phyloP scores from a whole-genome alignment of 2,888 invertebrate species.

The Itoplectis maculator region DNA sequence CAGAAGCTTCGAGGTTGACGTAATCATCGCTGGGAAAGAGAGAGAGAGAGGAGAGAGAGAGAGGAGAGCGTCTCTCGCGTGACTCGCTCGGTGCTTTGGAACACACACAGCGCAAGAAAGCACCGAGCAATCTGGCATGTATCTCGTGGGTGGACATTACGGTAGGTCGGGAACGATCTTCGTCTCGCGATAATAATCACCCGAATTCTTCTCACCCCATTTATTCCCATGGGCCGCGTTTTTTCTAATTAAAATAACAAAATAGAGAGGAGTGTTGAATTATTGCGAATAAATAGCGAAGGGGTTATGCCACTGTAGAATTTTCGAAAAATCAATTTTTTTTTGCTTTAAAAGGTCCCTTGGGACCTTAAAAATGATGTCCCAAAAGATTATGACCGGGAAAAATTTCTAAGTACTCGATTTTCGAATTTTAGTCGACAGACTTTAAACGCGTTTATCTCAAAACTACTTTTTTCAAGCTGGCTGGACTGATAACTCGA shows the following conservation, averaged over 20 bases:
- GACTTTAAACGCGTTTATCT: too few species aligned
- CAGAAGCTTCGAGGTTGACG: constrained; percentile 36
- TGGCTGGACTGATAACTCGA: too few species aligned
- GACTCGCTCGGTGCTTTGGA: not conserved
- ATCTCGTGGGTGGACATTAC: constrained; percentile 42
- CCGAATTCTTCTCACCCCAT: not conserved
- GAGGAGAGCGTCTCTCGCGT: constrained; percentile 18
- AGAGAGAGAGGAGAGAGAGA: not conserved
- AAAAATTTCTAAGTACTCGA: too few species aligned
- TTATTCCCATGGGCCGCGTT: too few species aligned
- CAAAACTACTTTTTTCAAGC: too few species aligned
- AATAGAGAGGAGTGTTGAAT: not conserved
- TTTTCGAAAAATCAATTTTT: too few species aligned
- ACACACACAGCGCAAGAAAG: not conserved
- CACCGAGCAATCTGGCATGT: constrained; percentile 13
- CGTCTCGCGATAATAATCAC: constrained; percentile 33
- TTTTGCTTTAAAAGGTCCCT: too few species aligned
- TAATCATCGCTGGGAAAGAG: constrained; percentile 31
- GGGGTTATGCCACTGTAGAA: too few species aligned
- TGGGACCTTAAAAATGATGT: too few species aligned
- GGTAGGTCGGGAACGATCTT: constrained; percentile 34
- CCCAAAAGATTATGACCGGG: too few species aligned
- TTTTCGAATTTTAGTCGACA: too few species aligned
- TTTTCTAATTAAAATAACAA: not conserved
- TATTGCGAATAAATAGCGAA: constrained; percentile 4